Conservation (phyloP, 2,888 invertebrate species). For the Eupithecia tripunctaria region DNA sequence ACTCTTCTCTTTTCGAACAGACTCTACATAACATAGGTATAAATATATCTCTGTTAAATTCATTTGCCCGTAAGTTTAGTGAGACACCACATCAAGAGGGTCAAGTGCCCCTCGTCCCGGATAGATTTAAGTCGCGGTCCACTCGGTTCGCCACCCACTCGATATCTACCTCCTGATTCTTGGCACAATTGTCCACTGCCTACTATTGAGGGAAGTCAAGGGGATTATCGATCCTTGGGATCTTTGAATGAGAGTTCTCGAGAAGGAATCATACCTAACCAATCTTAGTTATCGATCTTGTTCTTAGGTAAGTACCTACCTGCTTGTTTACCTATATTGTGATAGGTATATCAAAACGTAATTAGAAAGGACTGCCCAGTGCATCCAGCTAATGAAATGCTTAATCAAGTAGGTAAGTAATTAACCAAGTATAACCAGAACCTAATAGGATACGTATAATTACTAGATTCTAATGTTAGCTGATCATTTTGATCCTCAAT, state of each 20-base stretch:
- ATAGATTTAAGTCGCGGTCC: conserved; percentile 73
- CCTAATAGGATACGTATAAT: neutral
- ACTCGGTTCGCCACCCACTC: conserved; percentile 59
- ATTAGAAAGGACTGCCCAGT: neutral
- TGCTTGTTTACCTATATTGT: neutral
- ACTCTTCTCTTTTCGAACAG: too few species aligned
- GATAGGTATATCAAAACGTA: neutral
- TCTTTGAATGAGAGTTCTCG: conserved; percentile 26
- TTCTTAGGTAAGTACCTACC: neutral
- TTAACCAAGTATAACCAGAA: neutral
- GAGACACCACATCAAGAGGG: conserved; percentile 55
- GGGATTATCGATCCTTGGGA: conserved; percentile 33
- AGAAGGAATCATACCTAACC: conserved; percentile 7
- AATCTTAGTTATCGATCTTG: conserved; percentile 17
- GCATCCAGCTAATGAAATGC: neutral
- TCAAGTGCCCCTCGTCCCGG: conserved; percentile 70
- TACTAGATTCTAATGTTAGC: neutral
- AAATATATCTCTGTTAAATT: conserved; percentile 5
- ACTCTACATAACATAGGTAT: neutral
- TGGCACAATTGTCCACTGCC: conserved; percentile 59
- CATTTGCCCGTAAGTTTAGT: conserved; percentile 30
- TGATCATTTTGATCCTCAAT: neutral
- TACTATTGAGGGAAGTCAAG: conserved; percentile 44
- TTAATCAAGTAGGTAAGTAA: neutral
- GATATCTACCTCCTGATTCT: conserved; percentile 54